A percentile compares a stretch with the other conserved stretches of the same genome.
phyloP scores from a whole-genome alignment of 2,113 vertebrate genomes.

The Oreochromis spilurus region DNA sequence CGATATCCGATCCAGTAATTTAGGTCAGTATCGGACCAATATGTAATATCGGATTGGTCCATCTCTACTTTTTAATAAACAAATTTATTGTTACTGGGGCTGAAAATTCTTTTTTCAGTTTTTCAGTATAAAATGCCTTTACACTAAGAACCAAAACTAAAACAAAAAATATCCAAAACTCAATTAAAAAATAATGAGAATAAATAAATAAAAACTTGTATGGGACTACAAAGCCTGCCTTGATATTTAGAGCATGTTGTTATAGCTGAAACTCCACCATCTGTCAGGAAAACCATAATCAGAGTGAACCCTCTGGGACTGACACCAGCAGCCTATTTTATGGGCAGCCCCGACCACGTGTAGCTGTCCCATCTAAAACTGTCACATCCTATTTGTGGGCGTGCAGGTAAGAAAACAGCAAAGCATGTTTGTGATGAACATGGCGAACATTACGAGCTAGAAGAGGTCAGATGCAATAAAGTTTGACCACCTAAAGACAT shows the following conservation, averaged over 20 bases:
- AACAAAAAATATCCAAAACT: neutral
- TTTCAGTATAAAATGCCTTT: accelerated
- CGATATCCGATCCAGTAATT: too few species aligned
- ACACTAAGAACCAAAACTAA: neutral
- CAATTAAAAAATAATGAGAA: neutral
- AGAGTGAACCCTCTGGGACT: slow-evolving; percentile 11
- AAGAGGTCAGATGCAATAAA: slow-evolving; percentile 34
- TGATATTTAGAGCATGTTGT: slow-evolving; percentile 11
- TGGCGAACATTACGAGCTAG: neutral
- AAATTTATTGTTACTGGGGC: neutral
- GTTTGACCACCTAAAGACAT: slow-evolving; percentile 3
- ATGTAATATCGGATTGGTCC: too few species aligned
- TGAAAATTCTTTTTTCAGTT: neutral
- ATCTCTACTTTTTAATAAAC: neutral
- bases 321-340: slow-evolving; percentile 35
- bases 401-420: slow-evolving; percentile 27
- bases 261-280: slow-evolving; percentile 20
- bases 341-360: neutral
- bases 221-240: neutral
- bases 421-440: neutral
- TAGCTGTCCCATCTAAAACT: slow-evolving; percentile 6
- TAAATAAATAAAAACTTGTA: neutral
- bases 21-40: too few species aligned
- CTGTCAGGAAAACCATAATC: slow-evolving; percentile 34
- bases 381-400: slow-evolving; percentile 37